Conservation (phyloP, 1,140 invertebrate species). For the Radopholus similis region DNA sequence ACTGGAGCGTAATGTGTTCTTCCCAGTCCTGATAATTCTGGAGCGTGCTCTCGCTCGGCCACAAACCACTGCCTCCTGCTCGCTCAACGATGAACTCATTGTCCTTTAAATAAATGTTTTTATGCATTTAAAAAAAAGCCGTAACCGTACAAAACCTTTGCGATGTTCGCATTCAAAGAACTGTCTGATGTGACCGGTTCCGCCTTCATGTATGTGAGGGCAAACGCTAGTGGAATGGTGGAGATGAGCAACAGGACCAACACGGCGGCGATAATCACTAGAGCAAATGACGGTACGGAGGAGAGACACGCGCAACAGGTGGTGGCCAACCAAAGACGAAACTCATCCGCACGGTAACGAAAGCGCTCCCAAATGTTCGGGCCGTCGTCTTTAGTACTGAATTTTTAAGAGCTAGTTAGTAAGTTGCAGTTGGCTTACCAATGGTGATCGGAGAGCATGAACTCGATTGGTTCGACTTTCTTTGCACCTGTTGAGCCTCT, state of each 20-base stretch:
- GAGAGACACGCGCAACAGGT: slow-evolving; percentile 37
- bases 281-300: slow-evolving; percentile 37
- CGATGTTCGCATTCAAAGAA: background rate
- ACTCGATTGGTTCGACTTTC: slow-evolving; percentile 10
- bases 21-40: slow-evolving; percentile 13
- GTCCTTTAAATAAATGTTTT: background rate
- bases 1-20: background rate
- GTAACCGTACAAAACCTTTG: slow-evolving; percentile 3
- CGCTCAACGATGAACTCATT: background rate
- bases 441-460: slow-evolving; percentile 8
- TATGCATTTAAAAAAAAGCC: background rate
- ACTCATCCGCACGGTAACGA: slow-evolving; percentile 23
- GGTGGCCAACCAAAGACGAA: slow-evolving; percentile 22
- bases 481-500: too few species aligned
- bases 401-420: background rate
- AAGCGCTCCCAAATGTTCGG: slow-evolving; percentile 4
- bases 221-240: slow-evolving; percentile 36
- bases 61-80: slow-evolving; percentile 1
- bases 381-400: background rate
- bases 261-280: slow-evolving; percentile 30
- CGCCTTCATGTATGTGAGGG: slow-evolving; percentile 30
- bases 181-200: background rate
- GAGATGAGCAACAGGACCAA: slow-evolving; percentile 32
- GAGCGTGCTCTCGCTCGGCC: background rate
- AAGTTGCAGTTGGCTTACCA: background rate